phyloP scores from a whole-genome alignment of 2,797 vertebrate species.

The Micromesistius poutassou region DNA sequence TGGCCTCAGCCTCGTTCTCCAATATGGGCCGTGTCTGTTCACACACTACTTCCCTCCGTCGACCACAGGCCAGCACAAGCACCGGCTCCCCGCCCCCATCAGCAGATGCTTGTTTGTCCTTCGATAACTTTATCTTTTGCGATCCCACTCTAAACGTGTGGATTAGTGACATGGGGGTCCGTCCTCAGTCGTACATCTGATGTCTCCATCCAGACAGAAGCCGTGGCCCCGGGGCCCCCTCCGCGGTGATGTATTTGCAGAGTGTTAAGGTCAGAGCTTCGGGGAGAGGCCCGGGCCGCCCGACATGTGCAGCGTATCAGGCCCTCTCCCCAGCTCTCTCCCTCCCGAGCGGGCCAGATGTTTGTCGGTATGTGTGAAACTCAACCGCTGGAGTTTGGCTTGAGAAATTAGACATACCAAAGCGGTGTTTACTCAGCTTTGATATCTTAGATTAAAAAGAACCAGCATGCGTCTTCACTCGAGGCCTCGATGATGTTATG shows the following conservation, averaged over 20 bases:
- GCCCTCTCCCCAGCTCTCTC: constrained; percentile 40
- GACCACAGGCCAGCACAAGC: constrained; percentile 1
- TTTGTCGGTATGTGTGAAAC: constrained; percentile 68
- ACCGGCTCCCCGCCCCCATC: neutral
- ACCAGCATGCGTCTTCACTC: constrained; percentile 51
- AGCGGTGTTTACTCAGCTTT: constrained; percentile 73
- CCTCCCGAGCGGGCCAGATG: constrained; percentile 60
- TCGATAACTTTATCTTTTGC: constrained; percentile 31
- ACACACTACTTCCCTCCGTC: constrained; percentile 28
- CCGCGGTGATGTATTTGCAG: constrained; percentile 51
- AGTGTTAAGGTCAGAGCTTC: constrained; percentile 51
- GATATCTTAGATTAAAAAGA: constrained; percentile 71
- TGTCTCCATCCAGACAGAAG: constrained; percentile 63
- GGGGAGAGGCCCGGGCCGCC: constrained; percentile 35
- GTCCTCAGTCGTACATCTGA: constrained; percentile 27
- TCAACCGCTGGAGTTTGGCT: constrained; percentile 59
- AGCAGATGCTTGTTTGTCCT: constrained; percentile 36
- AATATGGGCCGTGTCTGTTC: constrained; percentile 27
- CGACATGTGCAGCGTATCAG: constrained; percentile 63
- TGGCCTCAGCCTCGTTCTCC: constrained; percentile 30
- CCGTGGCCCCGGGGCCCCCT: constrained; percentile 38
- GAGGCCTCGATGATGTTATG: constrained; percentile 50
- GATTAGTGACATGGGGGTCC: constrained; percentile 34
- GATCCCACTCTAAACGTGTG: constrained; percentile 40
- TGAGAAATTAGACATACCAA: constrained; percentile 61